Conservation (phyloP, 2,888 invertebrate species). For the Seira ritae region DNA sequence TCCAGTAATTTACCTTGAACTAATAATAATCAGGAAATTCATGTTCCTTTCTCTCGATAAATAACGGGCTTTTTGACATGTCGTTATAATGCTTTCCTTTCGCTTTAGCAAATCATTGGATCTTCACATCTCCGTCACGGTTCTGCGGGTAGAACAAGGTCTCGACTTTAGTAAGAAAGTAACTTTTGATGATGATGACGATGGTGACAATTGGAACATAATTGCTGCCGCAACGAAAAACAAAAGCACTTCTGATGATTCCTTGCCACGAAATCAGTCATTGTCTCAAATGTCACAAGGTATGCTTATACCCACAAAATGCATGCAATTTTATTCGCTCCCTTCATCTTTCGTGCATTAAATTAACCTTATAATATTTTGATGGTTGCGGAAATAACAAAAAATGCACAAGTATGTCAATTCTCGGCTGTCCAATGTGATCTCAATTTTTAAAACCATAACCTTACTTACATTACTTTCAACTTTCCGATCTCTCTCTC, state of each 20-base stretch:
- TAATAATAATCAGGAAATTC: not conserved
- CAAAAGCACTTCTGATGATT: slow-evolving; percentile 68
- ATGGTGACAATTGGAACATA: slow-evolving; percentile 40
- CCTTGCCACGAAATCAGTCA: slow-evolving; percentile 72
- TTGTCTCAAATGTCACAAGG: slow-evolving; percentile 73
- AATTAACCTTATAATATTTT: not conserved
- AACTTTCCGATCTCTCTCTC: not conserved
- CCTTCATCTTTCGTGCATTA: not conserved
- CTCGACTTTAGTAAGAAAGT: slow-evolving; percentile 82
- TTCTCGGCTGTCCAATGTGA: too few relatives aligned
- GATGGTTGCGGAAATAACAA: slow-evolving; percentile 20
- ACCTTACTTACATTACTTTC: not conserved
- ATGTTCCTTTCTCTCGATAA: not conserved
- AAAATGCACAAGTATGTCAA: too few relatives aligned
- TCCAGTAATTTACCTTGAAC: slow-evolving; percentile 76
- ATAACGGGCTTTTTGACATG: not conserved
- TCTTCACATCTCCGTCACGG: slow-evolving; percentile 91
- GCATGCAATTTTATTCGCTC: not conserved
- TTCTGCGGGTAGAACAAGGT: slow-evolving; percentile 90
- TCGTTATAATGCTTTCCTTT: too few relatives aligned
- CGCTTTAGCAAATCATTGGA: slow-evolving; percentile 89
- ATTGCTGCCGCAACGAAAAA: slow-evolving; percentile 59
- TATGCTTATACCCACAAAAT: too few relatives aligned
- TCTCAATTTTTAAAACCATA: too few relatives aligned
- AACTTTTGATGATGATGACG: slow-evolving; percentile 73